Conservation (phyloP, 1,140 invertebrate genomes). For the Drosophila gunungcola region DNA sequence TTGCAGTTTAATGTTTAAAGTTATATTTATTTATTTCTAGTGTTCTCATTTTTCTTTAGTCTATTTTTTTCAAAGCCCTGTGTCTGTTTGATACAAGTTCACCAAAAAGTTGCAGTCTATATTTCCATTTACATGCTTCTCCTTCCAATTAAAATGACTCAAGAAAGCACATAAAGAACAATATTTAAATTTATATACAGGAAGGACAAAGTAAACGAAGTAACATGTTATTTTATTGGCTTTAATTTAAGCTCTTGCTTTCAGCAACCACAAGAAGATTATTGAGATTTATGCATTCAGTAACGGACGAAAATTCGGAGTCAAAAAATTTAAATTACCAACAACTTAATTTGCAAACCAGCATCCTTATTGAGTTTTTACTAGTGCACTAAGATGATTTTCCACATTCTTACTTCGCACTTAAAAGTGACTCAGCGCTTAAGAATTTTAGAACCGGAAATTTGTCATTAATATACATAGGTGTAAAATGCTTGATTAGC, state of each 20-base stretch:
- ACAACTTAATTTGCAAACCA: not conserved
- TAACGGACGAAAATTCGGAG: not conserved
- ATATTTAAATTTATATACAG: conserved; percentile 1
- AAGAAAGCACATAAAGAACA: not conserved
- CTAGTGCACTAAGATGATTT: not conserved
- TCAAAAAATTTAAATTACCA: not conserved
- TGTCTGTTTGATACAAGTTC: no score
- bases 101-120: no score
- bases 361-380: no score
- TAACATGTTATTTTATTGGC: conserved; percentile 5
- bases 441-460: conserved; percentile 32
- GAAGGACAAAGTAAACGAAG: conserved; percentile 11
- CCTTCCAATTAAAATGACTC: not conserved
- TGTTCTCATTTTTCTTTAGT: no score
- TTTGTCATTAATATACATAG: conserved; percentile 2
- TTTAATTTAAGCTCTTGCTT: conserved; percentile 16
- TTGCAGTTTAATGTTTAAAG: no score
- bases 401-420: not conserved
- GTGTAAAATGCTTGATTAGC: not conserved
- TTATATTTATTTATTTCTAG: no score
- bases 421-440: conserved; percentile 16
- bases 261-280: not conserved
- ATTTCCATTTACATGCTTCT: not conserved
- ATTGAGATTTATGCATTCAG: conserved; percentile 34
- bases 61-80: no score